Evolutionary conservation across 2,113 vertebrate genomes (phyloP).

Genomic region (Neoarius graeffei): DNA sequence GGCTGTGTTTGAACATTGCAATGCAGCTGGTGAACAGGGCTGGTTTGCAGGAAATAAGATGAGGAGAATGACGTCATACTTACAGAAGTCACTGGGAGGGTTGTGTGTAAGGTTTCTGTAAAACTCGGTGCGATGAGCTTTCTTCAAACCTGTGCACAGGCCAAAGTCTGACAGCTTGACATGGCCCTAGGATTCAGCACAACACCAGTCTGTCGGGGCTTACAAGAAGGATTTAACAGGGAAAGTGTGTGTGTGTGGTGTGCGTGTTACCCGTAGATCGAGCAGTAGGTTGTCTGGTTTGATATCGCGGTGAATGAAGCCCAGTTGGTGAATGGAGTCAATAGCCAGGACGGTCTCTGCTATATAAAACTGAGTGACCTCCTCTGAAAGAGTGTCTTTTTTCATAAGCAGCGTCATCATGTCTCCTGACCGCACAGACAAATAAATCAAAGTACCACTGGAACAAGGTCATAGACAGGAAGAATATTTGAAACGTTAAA

Average conservation of each 20-base stretch:
- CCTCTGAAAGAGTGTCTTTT: conserved; percentile 95
- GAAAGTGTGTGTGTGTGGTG: not conserved
- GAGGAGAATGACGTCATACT: conserved; percentile 63
- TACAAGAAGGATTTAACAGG: not conserved
- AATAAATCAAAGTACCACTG: not conserved
- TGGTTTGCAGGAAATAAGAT: no score
- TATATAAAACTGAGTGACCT: conserved; percentile 98
- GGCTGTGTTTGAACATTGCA: not conserved
- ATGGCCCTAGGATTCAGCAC: conserved; percentile 79
- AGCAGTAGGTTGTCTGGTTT: conserved; percentile 97
- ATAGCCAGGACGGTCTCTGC: conserved; percentile 97
- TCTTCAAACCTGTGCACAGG: conserved; percentile 96
- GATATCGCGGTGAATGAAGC: conserved; percentile 97
- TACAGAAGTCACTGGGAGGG: conserved; percentile 97
- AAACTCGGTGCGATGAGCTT: conserved; percentile 97
- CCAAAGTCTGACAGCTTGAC: conserved; percentile 98
- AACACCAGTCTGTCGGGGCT: not conserved
- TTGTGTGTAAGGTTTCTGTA: conserved; percentile 97
- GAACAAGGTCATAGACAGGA: conserved; percentile 11
- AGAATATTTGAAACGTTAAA: not conserved
- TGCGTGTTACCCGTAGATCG: conserved; percentile 82
- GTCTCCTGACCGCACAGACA: conserved; percentile 78
- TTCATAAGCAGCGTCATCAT: conserved; percentile 99
- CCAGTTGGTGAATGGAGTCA: conserved; percentile 97
- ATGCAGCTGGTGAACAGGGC: not conserved